phyloP scores from a whole-genome alignment of 2,113 vertebrate species.

The Corythaixoides concolor region DNA sequence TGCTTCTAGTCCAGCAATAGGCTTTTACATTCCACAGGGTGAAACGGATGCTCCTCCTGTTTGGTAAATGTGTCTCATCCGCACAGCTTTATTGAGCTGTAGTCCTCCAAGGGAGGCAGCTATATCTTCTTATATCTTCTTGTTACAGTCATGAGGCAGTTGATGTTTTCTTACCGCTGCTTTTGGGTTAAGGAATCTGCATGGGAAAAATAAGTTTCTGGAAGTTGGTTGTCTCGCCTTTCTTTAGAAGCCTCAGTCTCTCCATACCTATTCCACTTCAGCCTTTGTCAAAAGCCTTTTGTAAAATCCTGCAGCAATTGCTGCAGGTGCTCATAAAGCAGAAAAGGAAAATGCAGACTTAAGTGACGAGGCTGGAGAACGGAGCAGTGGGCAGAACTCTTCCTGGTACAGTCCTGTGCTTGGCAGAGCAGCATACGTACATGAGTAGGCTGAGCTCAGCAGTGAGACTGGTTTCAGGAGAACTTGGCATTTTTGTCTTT shows the following conservation, averaged over 20 bases:
- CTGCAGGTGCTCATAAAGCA: background rate
- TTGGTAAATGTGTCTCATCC: background rate
- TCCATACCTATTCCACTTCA: background rate
- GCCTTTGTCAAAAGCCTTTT: background rate
- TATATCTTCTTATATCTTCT: background rate
- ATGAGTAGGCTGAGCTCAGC: background rate
- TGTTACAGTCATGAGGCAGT: background rate
- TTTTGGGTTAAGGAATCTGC: background rate
- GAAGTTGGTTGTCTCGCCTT: background rate
- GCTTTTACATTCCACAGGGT: background rate
- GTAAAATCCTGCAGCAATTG: background rate
- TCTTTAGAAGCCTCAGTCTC: background rate
- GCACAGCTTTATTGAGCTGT: background rate
- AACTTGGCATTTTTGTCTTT: background rate
- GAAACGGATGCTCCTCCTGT: background rate
- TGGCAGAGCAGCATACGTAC: fast-evolving
- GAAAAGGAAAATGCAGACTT: background rate
- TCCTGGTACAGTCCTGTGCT: background rate
- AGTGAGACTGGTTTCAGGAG: background rate
- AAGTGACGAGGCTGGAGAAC: background rate
- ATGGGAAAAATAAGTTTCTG: background rate
- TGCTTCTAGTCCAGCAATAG: background rate
- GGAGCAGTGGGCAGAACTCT: background rate
- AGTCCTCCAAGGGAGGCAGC: background rate
- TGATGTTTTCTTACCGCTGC: background rate